These are phyloP conservation scores for Plotosus lineatus DNA, from an alignment of 2,113 vertebrate genomes.

Conservation along the genomic window DNA sequence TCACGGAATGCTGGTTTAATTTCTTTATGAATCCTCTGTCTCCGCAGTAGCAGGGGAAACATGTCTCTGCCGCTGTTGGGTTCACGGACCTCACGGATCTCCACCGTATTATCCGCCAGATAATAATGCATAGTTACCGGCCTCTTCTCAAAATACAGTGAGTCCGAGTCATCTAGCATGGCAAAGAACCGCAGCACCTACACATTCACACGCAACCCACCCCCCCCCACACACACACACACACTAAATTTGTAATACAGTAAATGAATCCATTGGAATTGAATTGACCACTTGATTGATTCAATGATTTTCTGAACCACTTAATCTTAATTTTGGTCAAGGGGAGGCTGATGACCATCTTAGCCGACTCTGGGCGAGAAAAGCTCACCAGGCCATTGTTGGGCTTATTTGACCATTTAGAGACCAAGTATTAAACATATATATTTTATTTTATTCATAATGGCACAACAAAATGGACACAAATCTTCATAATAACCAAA, in stretches of 20 bases:
- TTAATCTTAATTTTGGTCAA: too few species aligned
- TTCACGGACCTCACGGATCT: slow-evolving; percentile 83
- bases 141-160: slow-evolving; percentile 71
- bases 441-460: too few species aligned
- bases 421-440: too few species aligned
- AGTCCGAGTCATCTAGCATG: slow-evolving; percentile 78
- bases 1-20: slow-evolving; percentile 61
- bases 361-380: too few species aligned
- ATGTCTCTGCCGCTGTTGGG: slow-evolving; percentile 83
- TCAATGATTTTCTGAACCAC: too few species aligned
- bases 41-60: slow-evolving; percentile 81
- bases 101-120: slow-evolving; percentile 85
- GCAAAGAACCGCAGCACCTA: slow-evolving; percentile 92
- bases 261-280: neutral
- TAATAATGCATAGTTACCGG: slow-evolving; percentile 84
- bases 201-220: slow-evolving; percentile 16
- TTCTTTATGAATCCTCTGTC: slow-evolving; percentile 81
- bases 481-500: too few species aligned
- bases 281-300: too few species aligned
- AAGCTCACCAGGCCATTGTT: too few species aligned
- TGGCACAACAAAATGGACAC: too few species aligned
- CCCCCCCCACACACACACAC: slow-evolving; percentile 18
- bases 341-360: too few species aligned
- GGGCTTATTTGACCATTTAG: too few species aligned
- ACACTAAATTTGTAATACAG: neutral